Evolutionary conservation across 2,888 invertebrate genomes (phyloP).

Genomic region (Hirtodrosophila cameraria): DNA sequence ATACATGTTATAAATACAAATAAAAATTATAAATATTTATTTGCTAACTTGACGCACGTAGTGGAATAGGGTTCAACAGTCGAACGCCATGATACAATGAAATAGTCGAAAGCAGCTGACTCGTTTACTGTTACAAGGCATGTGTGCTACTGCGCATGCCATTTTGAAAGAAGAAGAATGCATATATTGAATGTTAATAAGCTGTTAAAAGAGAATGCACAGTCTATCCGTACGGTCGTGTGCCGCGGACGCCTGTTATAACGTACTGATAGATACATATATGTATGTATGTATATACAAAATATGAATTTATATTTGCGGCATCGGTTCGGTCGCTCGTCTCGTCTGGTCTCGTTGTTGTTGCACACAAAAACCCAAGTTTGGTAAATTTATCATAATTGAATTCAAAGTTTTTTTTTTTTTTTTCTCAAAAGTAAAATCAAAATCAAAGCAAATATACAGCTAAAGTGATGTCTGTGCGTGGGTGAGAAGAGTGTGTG

Average conservation of each 20-base stretch:
- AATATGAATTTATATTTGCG: conserved; percentile 50
- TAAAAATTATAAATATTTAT: too few species aligned
- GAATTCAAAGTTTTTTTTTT: conserved; percentile 53
- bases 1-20: too few species aligned
- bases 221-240: conserved; percentile 35
- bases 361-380: conserved; percentile 31
- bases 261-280: conserved; percentile 15
- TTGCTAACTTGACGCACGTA: too few species aligned
- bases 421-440: conserved; percentile 26
- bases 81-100: too few species aligned
- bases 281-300: conserved; percentile 14
- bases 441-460: background rate
- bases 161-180: too few species aligned
- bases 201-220: conserved; percentile 44
- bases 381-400: conserved; percentile 53
- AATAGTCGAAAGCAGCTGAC: too few species aligned
- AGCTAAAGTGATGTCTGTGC: conserved; percentile 2
- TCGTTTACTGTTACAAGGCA: too few species aligned
- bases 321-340: conserved; percentile 46
- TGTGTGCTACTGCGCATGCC: too few species aligned
- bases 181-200: conserved; percentile 31
- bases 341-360: conserved; percentile 43
- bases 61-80: too few species aligned
- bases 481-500: too few species aligned
- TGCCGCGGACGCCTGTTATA: conserved; percentile 32